A percentile compares a stretch with the other conserved stretches of the same genome.
Evolutionary conservation across 23 tunicate genomes (phyloP).

Genomic region (Halocynthia aurantium): DNA sequence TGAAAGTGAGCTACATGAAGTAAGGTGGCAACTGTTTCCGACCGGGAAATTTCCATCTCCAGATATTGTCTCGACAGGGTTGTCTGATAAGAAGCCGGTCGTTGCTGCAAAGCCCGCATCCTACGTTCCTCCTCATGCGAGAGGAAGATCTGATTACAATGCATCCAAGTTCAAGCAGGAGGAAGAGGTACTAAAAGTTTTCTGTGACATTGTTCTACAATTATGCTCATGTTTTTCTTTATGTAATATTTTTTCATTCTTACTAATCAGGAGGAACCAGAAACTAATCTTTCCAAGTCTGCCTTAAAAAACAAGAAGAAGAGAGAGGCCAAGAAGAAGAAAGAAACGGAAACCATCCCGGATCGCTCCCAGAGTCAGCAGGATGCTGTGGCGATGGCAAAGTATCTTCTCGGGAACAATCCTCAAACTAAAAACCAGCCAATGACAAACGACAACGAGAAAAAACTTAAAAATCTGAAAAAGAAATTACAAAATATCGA

Average conservation of each 20-base stretch:
- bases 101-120: slow-evolving; percentile 57
- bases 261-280: not conserved
- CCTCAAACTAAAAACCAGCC: not conserved
- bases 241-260: too few relatives aligned
- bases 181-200: not conserved
- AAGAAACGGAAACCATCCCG: slow-evolving; percentile 17
- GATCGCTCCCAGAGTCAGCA: slow-evolving; percentile 35
- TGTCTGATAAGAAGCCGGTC: slow-evolving; percentile 6
- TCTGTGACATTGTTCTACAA: too few relatives aligned
- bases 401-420: slow-evolving; percentile 44
- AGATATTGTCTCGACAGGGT: slow-evolving; percentile 9
- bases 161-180: slow-evolving; percentile 44
- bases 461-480: slow-evolving; percentile 47
- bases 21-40: slow-evolving; percentile 55
- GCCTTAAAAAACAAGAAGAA: slow-evolving; percentile 63
- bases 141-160: slow-evolving; percentile 48
- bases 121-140: slow-evolving; percentile 95
- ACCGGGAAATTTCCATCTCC: slow-evolving; percentile 36
- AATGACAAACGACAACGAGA: slow-evolving; percentile 12
- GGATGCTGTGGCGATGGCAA: slow-evolving; percentile 82
- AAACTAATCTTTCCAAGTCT: slow-evolving; percentile 41
- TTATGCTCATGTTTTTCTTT: too few relatives aligned
- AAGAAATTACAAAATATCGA: slow-evolving; percentile 74
- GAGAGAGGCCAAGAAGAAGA: slow-evolving; percentile 44
- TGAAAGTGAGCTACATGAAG: slow-evolving; percentile 38